A percentile compares a stretch with the other conserved stretches of the same genome.
These are phyloP conservation scores for Epistrophe grossulariae DNA, from an alignment of 2,888 invertebrate species.

Conservation along the genomic window DNA sequence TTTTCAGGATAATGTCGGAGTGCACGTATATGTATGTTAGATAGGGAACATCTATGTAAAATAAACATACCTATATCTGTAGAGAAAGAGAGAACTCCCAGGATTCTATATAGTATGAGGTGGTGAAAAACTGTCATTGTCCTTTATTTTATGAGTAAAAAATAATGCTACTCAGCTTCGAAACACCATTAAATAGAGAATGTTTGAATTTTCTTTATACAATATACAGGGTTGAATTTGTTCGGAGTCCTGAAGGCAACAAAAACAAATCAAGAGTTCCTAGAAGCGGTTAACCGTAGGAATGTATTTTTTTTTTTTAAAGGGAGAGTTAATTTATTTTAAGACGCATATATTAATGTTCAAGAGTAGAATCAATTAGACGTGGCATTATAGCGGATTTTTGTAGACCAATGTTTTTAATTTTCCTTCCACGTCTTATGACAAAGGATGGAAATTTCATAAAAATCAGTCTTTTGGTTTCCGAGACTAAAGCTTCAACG, in stretches of 20 bases:
- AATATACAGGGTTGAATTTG: neutral
- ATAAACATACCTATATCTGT: neutral
- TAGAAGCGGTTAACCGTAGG: neutral
- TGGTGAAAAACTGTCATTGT: slow-evolving; percentile 19
- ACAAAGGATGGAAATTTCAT: too few relatives aligned
- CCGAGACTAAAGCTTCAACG: too few relatives aligned
- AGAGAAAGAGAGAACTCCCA: neutral
- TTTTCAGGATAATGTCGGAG: slow-evolving; percentile 28
- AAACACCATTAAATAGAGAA: slow-evolving; percentile 4
- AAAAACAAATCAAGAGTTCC: neutral
- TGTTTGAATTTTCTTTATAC: neutral
- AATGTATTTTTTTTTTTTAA: neutral
- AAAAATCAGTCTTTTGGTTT: too few relatives aligned
- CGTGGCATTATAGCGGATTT: too few relatives aligned
- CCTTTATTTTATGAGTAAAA: slow-evolving; percentile 12
- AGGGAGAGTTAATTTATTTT: neutral
- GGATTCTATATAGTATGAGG: neutral
- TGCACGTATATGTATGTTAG: slow-evolving; percentile 1
- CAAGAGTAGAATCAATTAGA: too few relatives aligned
- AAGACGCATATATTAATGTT: too few relatives aligned
- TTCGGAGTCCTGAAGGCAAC: neutral
- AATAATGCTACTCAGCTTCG: neutral
- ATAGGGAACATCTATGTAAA: neutral
- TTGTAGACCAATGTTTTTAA: too few relatives aligned
- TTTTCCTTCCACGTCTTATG: too few relatives aligned